Evolutionary conservation across 2,888 invertebrate species (phyloP), one percentile per base, ranked within the genome.

Genomic region (Globia sparganii): DNA sequence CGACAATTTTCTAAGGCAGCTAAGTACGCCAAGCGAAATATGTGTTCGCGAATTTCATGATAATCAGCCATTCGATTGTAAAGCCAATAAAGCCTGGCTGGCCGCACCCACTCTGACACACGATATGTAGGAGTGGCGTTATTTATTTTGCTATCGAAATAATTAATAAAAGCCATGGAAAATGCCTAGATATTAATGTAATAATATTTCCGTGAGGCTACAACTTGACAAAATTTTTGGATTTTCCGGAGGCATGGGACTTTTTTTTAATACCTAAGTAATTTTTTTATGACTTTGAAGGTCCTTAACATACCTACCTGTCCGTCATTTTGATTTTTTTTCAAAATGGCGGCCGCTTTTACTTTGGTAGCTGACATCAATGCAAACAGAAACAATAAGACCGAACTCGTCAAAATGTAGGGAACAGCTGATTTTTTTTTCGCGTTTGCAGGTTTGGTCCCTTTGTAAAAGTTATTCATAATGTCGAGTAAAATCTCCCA

Each of bases 121-220:
- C 76, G 66, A 75, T 77, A 75, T 69, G 28, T 65, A 79, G 86
- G 85, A 68, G 88, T 64, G 85, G 74, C 80, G 34, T 66, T 85
- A 88, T 83, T 83, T 88, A 87, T 85, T 77, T 80, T 72, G 72
- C 75, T 72, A 86, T 80, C 79, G 69, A 81, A 82, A 80, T 88
- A 81, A 88, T 81, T 88, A 84, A 73, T 78, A 72, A 71, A 72
- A 72, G 18, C 68, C 46, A 67, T 58, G 80, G 77, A 71, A 81
- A 78, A 80, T 59, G 15, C 53, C 71, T 34, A 56, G 53, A 56
- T 56, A 70, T 66, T n/a, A n/a, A n/a, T n/a, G 66, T 67, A 34
- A 64, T 61, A 64, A 72, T 34, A 65, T 46, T 70, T 67, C 40
- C 21, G 58, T 4, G 11, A 25, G 6, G 34, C 28, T 59, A 13